phyloP scores from a whole-genome alignment of 64 coral and sea anemone genomes.

The Montipora cactus region DNA sequence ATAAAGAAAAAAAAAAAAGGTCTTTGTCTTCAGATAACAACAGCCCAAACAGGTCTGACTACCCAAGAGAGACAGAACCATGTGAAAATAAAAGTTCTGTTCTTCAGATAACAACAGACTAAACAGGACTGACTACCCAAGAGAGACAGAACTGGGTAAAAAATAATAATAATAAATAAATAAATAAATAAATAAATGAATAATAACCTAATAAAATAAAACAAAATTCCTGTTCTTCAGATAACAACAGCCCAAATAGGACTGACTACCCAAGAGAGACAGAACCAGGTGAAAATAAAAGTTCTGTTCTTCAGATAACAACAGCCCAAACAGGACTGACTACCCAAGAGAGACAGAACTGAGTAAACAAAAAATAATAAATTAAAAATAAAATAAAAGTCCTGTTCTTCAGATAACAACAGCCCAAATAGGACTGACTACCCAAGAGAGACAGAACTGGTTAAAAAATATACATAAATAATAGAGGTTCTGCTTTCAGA shows the following conservation, averaged over 20 bases:
- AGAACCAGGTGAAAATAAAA: neutral
- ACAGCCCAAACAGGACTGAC: conserved; percentile 40
- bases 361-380: neutral
- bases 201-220: too few species aligned
- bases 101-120: too few species aligned
- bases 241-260: too few species aligned
- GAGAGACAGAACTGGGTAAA: too few species aligned
- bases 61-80: too few species aligned
- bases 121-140: neutral
- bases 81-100: too few species aligned
- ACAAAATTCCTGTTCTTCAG: too few species aligned
- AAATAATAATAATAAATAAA: too few species aligned
- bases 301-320: neutral
- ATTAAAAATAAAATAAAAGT: neutral
- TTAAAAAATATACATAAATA: neutral
- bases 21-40: neutral
- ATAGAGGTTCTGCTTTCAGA: conserved; percentile 21
- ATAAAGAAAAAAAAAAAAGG: too few species aligned
- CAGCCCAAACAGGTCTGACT: neutral
- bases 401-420: conserved; percentile 59
- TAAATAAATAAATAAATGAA: too few species aligned
- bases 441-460: conserved; percentile 55
- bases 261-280: neutral
- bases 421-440: conserved; percentile 51
- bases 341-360: conserved; percentile 60